Evolutionary conservation across 2,797 vertebrate species (phyloP).

Genomic region (Phalloptychus januarius): DNA sequence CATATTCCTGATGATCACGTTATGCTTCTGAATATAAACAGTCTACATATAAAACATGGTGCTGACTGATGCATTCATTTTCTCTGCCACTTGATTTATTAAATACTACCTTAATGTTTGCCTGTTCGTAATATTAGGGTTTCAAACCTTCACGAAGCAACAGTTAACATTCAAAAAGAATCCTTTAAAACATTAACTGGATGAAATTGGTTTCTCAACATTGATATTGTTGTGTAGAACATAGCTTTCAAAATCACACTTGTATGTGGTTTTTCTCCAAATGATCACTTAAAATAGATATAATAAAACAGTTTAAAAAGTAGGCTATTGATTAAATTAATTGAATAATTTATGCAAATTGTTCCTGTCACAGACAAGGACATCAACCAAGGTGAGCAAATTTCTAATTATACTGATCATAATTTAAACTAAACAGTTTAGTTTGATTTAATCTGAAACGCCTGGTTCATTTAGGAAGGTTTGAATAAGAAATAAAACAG

Average conservation of each 20-base stretch:
- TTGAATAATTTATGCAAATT: background rate
- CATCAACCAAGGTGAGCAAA: background rate
- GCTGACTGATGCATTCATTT: conserved; percentile 50
- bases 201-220: background rate
- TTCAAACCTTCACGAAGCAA: conserved; percentile 1
- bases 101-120: conserved; percentile 24
- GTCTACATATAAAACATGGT: conserved; percentile 48
- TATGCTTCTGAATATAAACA: conserved; percentile 50
- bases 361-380: background rate
- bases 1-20: conserved; percentile 39
- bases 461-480: no score
- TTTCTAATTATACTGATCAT: background rate
- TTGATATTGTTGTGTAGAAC: background rate
- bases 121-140: conserved; percentile 24
- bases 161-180: conserved; percentile 8
- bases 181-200: background rate
- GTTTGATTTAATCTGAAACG: no score
- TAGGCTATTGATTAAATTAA: background rate
- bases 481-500: no score
- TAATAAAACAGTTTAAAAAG: background rate
- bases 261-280: background rate
- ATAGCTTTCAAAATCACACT: background rate
- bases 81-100: conserved; percentile 38
- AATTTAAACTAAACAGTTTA: no score
- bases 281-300: background rate